Conservation (phyloP, 2,888 invertebrate genomes). For the Gastracanthus pulcherrimus region DNA sequence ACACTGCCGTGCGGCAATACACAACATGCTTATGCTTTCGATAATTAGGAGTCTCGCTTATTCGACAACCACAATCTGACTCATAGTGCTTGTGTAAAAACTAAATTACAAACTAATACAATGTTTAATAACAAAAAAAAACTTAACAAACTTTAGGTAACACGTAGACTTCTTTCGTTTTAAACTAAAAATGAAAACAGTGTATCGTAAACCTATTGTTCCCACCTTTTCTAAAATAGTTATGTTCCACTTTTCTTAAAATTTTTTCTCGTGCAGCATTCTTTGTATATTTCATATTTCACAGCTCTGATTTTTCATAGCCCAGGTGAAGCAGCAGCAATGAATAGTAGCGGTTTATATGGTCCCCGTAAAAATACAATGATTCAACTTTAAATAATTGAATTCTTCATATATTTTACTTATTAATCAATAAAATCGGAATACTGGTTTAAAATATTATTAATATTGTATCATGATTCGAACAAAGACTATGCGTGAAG, state of each 20-base stretch:
- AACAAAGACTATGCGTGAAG: not conserved
- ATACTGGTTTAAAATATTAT: slow-evolving; percentile 27
- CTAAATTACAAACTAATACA: slow-evolving; percentile 43
- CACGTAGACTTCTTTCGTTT: slow-evolving; percentile 51
- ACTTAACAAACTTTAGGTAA: slow-evolving; percentile 60
- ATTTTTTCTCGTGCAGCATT: slow-evolving; percentile 36
- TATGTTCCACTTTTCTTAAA: slow-evolving; percentile 16
- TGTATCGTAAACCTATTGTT: slow-evolving; percentile 42
- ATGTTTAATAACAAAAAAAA: slow-evolving; percentile 55
- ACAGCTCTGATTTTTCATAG: slow-evolving; percentile 53
- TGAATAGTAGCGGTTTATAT: slow-evolving; percentile 23
- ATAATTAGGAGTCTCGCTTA: slow-evolving; percentile 1
- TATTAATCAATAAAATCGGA: not conserved
- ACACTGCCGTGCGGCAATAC: not conserved
- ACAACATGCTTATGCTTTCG: not conserved
- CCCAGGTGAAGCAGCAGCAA: slow-evolving; percentile 29
- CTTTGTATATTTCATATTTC: slow-evolving; percentile 43
- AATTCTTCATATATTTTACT: not conserved
- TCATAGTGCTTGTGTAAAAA: slow-evolving; percentile 26
- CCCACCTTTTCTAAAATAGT: slow-evolving; percentile 28
- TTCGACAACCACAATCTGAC: slow-evolving; percentile 14
- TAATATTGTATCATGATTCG: not conserved
- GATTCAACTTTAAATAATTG: not conserved
- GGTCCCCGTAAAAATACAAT: slow-evolving; percentile 5
- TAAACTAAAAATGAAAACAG: slow-evolving; percentile 41